A percentile compares a stretch with the other conserved stretches of the same genome.
phyloP scores from a whole-genome alignment of 2,888 invertebrate genomes.

The Pachliopta kotzebuea region DNA sequence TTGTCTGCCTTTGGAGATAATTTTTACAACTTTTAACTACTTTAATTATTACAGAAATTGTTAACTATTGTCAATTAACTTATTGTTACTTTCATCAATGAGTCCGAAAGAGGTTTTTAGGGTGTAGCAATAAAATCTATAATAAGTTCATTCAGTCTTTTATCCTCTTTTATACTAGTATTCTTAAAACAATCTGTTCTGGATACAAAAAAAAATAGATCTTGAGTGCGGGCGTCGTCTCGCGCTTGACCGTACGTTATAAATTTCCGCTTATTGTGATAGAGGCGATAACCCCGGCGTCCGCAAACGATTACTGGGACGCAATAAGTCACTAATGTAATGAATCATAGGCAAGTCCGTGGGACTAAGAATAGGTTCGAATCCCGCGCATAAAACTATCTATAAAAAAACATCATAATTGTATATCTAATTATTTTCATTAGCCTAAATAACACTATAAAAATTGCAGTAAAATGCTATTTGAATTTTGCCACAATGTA shows the following conservation, averaged over 20 bases:
- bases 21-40: neutral
- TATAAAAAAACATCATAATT: too few species aligned
- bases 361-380: slow-evolving; percentile 20
- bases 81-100: too few species aligned
- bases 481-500: too few species aligned
- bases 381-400: neutral
- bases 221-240: slow-evolving; percentile 12
- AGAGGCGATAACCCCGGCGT: slow-evolving; percentile 64
- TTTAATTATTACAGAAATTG: neutral
- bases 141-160: too few species aligned
- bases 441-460: too few species aligned
- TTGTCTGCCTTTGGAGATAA: neutral
- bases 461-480: too few species aligned
- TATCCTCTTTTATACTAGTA: too few species aligned
- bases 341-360: slow-evolving; percentile 55
- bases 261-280: slow-evolving; percentile 57
- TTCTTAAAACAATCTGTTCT: neutral
- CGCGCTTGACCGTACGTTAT: slow-evolving; percentile 33
- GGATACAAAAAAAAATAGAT: slow-evolving; percentile 12
- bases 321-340: slow-evolving; percentile 50
- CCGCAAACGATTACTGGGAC: slow-evolving; percentile 49
- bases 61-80: neutral
- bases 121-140: too few species aligned
- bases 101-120: too few species aligned
- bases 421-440: too few species aligned